A percentile compares a stretch with the other conserved stretches of the same genome.
These are phyloP conservation scores for Nemopilema nomurai DNA, from an alignment of 30 jellyfish, hydroid and myxozoan species.

Conservation along the genomic window DNA sequence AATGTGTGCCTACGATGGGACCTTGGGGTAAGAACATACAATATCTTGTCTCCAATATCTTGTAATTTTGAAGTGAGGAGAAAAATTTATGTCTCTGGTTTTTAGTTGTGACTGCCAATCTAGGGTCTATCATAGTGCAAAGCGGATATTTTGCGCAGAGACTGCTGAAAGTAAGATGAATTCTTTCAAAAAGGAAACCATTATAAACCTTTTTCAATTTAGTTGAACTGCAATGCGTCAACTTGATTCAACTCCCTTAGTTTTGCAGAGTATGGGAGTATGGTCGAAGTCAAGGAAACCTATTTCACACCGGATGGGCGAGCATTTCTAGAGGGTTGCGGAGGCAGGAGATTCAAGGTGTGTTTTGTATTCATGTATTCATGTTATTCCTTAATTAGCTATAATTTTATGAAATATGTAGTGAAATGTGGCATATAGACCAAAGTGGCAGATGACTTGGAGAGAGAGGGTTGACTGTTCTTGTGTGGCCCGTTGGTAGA, in stretches of 20 bases:
- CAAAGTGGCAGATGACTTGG: not conserved
- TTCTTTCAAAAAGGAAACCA: too few relatives aligned
- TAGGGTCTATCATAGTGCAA: too few relatives aligned
- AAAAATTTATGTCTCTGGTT: too few relatives aligned
- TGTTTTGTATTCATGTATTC: not conserved
- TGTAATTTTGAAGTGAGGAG: too few relatives aligned
- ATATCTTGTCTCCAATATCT: too few relatives aligned
- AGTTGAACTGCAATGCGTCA: too few relatives aligned
- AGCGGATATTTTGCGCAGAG: too few relatives aligned
- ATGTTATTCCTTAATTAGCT: too few relatives aligned
- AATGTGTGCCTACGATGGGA: slow-evolving; percentile 74
- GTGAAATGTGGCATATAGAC: not conserved
- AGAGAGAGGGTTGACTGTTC: not conserved
- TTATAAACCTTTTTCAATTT: too few relatives aligned
- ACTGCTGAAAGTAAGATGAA: too few relatives aligned
- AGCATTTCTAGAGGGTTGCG: slow-evolving; percentile 66
- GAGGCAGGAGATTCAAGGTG: slow-evolving; percentile 93
- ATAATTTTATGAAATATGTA: not conserved
- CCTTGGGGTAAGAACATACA: slow-evolving; percentile 68
- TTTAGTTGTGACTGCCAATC: too few relatives aligned
- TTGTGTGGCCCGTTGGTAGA: too few relatives aligned
- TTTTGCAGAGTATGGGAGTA: slow-evolving; percentile 76
- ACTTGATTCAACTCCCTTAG: slow-evolving; percentile 32
- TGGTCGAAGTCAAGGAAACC: slow-evolving; percentile 76
- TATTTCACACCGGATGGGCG: slow-evolving; percentile 83